Evolutionary conservation across 2,113 vertebrate species (phyloP).

Genomic region (Siniperca knerii): DNA sequence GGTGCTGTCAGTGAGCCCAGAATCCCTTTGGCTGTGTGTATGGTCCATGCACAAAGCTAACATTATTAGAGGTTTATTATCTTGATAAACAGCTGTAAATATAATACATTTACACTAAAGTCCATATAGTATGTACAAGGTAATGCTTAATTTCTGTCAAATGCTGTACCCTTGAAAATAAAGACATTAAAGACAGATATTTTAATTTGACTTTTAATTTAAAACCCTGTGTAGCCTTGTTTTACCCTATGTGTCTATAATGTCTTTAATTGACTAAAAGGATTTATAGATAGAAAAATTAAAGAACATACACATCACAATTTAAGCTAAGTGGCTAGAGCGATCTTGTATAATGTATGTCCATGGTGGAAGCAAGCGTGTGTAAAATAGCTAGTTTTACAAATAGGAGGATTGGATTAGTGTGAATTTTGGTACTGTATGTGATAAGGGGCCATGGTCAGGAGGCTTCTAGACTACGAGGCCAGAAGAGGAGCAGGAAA

Average conservation of each 20-base stretch:
- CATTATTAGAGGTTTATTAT: conserved; percentile 7
- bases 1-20: conserved; percentile 38
- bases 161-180: neutral
- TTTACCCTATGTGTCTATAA: neutral
- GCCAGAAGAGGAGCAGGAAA: conserved; percentile 55
- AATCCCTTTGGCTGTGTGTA: conserved; percentile 8
- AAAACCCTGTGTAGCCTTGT: neutral
- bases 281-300: neutral
- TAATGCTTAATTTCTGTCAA: neutral
- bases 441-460: conserved; percentile 25
- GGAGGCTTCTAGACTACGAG: conserved; percentile 15
- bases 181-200: too few relatives aligned
- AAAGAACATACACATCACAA: neutral
- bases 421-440: conserved; percentile 3
- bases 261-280: neutral
- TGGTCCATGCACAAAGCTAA: conserved; percentile 1
- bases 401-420: conserved; percentile 26
- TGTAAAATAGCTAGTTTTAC: neutral
- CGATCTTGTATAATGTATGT: neutral
- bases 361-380: neutral
- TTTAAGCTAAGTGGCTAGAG: neutral
- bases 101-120: neutral
- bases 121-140: neutral
- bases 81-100: neutral
- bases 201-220: neutral